phyloP scores from a whole-genome alignment of 1,140 invertebrate genomes.

The Heliconius himera region DNA sequence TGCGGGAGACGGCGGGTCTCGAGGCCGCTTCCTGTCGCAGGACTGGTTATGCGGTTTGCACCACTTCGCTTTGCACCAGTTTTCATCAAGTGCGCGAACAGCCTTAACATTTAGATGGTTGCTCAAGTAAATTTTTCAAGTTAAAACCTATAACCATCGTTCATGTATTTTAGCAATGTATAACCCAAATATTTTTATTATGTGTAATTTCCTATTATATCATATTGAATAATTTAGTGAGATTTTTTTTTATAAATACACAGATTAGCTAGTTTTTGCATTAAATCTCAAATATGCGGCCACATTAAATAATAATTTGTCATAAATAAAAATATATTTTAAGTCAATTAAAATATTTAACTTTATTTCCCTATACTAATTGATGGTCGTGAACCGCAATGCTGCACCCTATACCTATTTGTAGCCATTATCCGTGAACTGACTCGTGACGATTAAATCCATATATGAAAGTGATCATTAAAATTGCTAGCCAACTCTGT shows the following conservation, averaged over 20 bases:
- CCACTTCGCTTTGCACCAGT: slow-evolving; percentile 77
- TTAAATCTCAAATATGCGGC: background rate
- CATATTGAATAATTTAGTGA: background rate
- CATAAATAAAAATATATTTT: background rate
- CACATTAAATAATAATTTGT: background rate
- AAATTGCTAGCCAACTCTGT: slow-evolving; percentile 34
- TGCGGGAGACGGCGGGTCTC: slow-evolving; percentile 41
- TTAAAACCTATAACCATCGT: slow-evolving; percentile 28
- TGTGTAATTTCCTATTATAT: background rate
- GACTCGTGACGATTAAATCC: slow-evolving; percentile 29
- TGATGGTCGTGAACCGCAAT: slow-evolving; percentile 29
- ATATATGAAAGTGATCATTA: slow-evolving; percentile 44
- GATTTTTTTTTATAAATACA: background rate
- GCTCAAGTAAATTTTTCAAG: slow-evolving; percentile 50
- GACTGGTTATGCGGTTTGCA: slow-evolving; percentile 78
- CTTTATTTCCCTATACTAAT: slow-evolving; percentile 39
- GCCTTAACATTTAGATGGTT: slow-evolving; percentile 66
- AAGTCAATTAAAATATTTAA: slow-evolving; percentile 32
- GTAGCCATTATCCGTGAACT: slow-evolving; percentile 40
- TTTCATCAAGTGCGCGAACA: slow-evolving; percentile 67
- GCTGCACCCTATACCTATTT: slow-evolving; percentile 30
- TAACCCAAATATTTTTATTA: background rate
- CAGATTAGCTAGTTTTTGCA: background rate
- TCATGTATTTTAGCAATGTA: background rate
- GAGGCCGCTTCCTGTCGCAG: slow-evolving; percentile 78